Evolutionary conservation across 2,888 invertebrate species (phyloP).

Genomic region (Rhorus exstirpatorius): DNA sequence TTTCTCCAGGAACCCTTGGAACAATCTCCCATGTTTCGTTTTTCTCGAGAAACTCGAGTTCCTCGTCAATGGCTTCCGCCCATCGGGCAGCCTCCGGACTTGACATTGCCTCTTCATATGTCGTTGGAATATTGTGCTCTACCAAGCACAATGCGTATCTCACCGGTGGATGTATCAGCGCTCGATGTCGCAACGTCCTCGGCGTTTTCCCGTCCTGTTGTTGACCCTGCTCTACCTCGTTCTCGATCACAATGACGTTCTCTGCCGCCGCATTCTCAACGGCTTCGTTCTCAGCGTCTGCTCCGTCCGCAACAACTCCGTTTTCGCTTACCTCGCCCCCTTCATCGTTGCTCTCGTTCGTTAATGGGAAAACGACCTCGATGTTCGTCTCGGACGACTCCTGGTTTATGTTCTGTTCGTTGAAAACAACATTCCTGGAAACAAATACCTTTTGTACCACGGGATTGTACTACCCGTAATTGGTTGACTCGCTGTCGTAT

Average conservation of each 20-base stretch:
- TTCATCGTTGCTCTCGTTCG: slow-evolving; percentile 39
- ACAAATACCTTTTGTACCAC: slow-evolving; percentile 22
- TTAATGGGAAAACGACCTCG: slow-evolving; percentile 35
- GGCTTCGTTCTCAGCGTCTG: slow-evolving; percentile 11
- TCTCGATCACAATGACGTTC: slow-evolving; percentile 23
- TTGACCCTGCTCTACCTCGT: slow-evolving; percentile 33
- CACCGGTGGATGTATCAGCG: slow-evolving; percentile 19
- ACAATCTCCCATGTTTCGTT: slow-evolving; percentile 46
- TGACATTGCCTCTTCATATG: slow-evolving; percentile 45
- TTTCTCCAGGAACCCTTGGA: slow-evolving; percentile 29
- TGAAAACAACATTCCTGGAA: slow-evolving; percentile 37
- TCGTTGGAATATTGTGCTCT: slow-evolving; percentile 43
- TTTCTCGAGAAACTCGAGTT: slow-evolving; percentile 37
- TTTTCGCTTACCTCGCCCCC: too few relatives aligned
- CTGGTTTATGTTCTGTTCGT: slow-evolving; percentile 19
- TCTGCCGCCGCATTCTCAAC: slow-evolving; percentile 34
- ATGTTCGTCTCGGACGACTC: slow-evolving; percentile 4
- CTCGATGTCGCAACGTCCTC: slow-evolving; percentile 49
- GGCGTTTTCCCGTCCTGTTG: slow-evolving; percentile 12
- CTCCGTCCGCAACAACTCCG: too few relatives aligned
- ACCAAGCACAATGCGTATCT: slow-evolving; percentile 53
- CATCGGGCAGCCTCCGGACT: slow-evolving; percentile 50
- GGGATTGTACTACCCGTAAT: slow-evolving; percentile 50
- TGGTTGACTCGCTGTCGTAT: slow-evolving; percentile 15
- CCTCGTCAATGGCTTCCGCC: slow-evolving; percentile 61